These are phyloP conservation scores for Ophiothrix spiculata DNA, from an alignment of 35 echinoderm and acorn worm species.

Conservation along the genomic window DNA sequence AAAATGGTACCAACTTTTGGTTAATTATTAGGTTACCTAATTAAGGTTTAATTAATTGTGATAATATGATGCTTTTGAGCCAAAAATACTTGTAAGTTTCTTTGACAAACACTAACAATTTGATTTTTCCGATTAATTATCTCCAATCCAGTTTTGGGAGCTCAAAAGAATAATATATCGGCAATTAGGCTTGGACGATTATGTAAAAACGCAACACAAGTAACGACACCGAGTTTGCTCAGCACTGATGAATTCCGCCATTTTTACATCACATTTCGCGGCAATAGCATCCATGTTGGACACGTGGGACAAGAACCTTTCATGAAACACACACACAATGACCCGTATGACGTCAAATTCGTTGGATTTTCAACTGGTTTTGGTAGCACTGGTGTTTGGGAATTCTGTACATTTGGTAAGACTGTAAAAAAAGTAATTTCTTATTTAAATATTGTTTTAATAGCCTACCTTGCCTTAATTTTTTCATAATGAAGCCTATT, in stretches of 20 bases:
- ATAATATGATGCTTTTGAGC: too few relatives aligned
- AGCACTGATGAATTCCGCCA: not conserved
- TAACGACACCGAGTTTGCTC: not conserved
- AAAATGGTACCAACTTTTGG: too few relatives aligned
- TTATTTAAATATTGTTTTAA: too few relatives aligned
- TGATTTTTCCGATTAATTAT: too few relatives aligned
- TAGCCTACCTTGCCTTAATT: too few relatives aligned
- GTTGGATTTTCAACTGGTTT: not conserved
- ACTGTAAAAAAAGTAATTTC: too few relatives aligned
- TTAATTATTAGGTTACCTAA: too few relatives aligned
- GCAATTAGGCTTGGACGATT: not conserved
- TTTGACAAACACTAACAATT: too few relatives aligned
- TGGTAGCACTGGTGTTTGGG: not conserved
- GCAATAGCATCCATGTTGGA: not conserved
- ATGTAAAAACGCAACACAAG: not conserved
- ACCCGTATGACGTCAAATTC: constrained; percentile 1
- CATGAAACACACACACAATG: not conserved
- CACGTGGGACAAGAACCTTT: not conserved
- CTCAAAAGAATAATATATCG: not conserved
- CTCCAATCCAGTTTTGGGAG: not conserved
- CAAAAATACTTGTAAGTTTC: too few relatives aligned
- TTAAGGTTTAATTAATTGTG: too few relatives aligned
- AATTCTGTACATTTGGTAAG: constrained; percentile 8
- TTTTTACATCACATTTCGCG: not conserved
- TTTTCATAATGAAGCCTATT: too few relatives aligned